These are phyloP conservation scores for Eonycteris spelaea DNA, from an alignment of 2,113 vertebrate species.

Conservation along the genomic window DNA sequence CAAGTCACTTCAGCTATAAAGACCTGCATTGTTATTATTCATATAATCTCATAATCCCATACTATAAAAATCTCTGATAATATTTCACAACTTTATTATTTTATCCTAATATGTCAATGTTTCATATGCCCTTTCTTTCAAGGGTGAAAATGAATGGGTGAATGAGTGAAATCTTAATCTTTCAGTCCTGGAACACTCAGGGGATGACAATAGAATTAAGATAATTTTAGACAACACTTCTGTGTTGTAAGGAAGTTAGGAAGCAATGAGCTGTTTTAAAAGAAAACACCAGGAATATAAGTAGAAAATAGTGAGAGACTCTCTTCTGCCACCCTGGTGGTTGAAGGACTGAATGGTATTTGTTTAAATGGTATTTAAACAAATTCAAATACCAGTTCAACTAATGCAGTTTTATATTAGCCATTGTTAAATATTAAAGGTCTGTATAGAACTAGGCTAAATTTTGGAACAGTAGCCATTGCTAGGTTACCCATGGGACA, in stretches of 20 bases:
- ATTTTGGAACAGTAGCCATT: neutral
- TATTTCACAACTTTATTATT: neutral
- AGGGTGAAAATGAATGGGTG: neutral
- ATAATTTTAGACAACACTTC: neutral
- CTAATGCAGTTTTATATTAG: neutral
- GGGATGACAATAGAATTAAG: neutral
- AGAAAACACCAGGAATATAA: neutral
- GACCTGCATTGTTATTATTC: neutral
- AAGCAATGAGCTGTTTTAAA: neutral
- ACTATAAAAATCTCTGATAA: neutral
- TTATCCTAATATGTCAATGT: neutral
- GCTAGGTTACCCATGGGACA: neutral
- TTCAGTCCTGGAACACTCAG: neutral
- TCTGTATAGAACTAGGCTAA: neutral
- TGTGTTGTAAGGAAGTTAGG: neutral
- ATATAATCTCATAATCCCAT: neutral
- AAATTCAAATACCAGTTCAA: neutral
- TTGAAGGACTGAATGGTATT: neutral
- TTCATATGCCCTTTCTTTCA: neutral
- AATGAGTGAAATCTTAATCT: neutral
- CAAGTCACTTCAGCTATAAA: neutral
- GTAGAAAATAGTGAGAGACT: neutral
- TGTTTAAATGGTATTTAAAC: conserved; percentile 10
- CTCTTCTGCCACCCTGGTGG: neutral
- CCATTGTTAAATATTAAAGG: neutral